These are phyloP conservation scores for Gibbula magus DNA, from an alignment of 2,888 invertebrate genomes.

Conservation along the genomic window DNA sequence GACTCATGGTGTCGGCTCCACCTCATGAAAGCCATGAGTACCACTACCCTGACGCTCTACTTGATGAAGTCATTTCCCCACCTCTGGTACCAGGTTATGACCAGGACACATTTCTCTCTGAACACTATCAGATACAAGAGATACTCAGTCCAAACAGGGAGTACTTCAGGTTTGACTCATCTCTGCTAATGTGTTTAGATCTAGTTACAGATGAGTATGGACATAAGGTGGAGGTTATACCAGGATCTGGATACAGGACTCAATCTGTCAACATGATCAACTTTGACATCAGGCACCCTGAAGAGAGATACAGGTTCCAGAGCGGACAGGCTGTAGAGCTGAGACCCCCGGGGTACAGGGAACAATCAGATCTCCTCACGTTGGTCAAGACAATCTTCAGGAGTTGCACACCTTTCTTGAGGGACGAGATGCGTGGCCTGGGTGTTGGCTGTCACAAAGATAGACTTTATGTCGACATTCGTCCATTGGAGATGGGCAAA, in stretches of 20 bases:
- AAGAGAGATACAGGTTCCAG: constrained; percentile 19
- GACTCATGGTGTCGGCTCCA: constrained; percentile 1
- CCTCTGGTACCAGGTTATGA: constrained; percentile 11
- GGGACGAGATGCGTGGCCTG: constrained; percentile 29
- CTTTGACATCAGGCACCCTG: constrained; percentile 24
- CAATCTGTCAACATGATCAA: constrained; percentile 23
- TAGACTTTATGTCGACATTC: constrained; percentile 34
- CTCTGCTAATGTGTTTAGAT: constrained; percentile 26
- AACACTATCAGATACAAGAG: constrained; percentile 20
- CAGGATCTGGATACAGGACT: constrained; percentile 14
- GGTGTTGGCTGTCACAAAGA: constrained; percentile 36
- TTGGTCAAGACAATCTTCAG: constrained; percentile 21
- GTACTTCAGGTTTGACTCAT: constrained; percentile 22
- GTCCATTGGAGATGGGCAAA: constrained; percentile 28
- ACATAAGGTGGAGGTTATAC: constrained; percentile 9
- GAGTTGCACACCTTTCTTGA: constrained; percentile 28
- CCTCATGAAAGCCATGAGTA: background rate
- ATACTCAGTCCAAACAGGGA: background rate
- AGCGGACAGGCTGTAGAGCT: constrained; percentile 27
- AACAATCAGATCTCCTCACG: background rate
- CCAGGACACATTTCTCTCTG: constrained; percentile 6
- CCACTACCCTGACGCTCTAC: constrained; percentile 9
- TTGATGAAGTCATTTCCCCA: constrained; percentile 2
- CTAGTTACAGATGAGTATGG: constrained; percentile 21
- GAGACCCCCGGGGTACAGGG: background rate